These are phyloP conservation scores for Lycaon pictus DNA, from an alignment of 2,113 vertebrate genomes.

Conservation along the genomic window DNA sequence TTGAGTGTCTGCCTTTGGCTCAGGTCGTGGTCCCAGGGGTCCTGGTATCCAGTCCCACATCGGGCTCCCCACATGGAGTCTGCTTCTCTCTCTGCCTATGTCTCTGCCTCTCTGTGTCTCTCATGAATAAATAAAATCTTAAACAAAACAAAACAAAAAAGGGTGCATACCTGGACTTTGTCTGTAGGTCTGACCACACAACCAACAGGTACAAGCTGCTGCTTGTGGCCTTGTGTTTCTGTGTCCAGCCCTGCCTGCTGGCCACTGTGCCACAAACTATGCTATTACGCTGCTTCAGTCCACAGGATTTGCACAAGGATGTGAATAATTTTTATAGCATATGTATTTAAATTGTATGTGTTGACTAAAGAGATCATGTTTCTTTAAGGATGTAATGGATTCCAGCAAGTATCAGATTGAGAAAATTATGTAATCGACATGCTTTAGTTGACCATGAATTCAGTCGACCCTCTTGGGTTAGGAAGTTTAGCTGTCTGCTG, in stretches of 20 bases:
- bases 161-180: background rate
- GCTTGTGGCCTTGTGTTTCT: background rate
- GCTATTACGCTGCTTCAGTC: background rate
- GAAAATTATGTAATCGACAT: background rate
- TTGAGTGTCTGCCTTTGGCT: too few relatives aligned
- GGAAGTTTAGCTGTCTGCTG: background rate
- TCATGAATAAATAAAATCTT: too few relatives aligned
- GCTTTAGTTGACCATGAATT: background rate
- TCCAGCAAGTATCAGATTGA: conserved; percentile 1
- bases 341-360: background rate
- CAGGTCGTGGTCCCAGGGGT: too few relatives aligned
- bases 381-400: background rate
- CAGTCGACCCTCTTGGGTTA: background rate
- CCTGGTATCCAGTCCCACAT: too few relatives aligned
- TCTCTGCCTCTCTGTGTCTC: too few relatives aligned
- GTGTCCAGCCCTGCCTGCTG: background rate
- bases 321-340: background rate
- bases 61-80: too few relatives aligned
- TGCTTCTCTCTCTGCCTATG: too few relatives aligned
- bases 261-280: background rate
- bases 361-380: conserved; percentile 18
- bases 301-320: background rate
- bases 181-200: background rate
- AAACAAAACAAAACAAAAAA: too few relatives aligned
- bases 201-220: rapidly evolving